A percentile compares a stretch with the other conserved stretches of the same genome.
Evolutionary conservation across 2,113 vertebrate genomes (phyloP).

Genomic region (Erinaceus europaeus): DNA sequence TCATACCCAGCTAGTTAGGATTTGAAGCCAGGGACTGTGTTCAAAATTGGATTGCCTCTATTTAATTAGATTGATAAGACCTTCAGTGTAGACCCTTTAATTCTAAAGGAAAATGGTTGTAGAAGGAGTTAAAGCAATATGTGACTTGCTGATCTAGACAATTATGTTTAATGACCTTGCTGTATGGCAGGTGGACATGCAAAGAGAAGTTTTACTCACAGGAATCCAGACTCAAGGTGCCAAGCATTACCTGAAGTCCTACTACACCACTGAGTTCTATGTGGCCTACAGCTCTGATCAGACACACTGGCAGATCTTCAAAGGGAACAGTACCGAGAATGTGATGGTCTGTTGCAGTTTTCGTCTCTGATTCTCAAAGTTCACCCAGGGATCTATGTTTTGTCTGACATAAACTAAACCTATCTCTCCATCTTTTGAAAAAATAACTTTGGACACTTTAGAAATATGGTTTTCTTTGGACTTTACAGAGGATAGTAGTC

Average conservation of each 20-base stretch:
- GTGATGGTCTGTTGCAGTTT: conserved; percentile 56
- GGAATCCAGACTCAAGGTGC: conserved; percentile 95
- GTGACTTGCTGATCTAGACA: not conserved
- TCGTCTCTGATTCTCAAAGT: not conserved
- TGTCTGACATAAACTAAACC: not conserved
- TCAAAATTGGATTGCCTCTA: not conserved
- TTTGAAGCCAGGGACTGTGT: not conserved
- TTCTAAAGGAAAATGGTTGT: not conserved
- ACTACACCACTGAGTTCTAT: conserved; percentile 84
- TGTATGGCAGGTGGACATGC: conserved; percentile 89
- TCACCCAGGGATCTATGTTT: not conserved
- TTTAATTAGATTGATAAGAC: not conserved
- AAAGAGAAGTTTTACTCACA: conserved; percentile 89
- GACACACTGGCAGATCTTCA: conserved; percentile 88
- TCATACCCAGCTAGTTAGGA: not conserved
- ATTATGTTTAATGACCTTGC: not conserved
- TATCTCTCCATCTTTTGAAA: not conserved
- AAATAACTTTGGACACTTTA: not conserved
- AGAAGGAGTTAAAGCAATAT: not conserved
- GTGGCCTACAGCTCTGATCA: conserved; percentile 91
- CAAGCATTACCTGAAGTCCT: conserved; percentile 82
- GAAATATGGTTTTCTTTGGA: not conserved
- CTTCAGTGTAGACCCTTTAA: not conserved
- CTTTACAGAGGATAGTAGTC: not conserved
- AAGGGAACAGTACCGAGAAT: conserved; percentile 83